Conservation (phyloP, 2,888 invertebrate species). For the Melanargia galathea region DNA sequence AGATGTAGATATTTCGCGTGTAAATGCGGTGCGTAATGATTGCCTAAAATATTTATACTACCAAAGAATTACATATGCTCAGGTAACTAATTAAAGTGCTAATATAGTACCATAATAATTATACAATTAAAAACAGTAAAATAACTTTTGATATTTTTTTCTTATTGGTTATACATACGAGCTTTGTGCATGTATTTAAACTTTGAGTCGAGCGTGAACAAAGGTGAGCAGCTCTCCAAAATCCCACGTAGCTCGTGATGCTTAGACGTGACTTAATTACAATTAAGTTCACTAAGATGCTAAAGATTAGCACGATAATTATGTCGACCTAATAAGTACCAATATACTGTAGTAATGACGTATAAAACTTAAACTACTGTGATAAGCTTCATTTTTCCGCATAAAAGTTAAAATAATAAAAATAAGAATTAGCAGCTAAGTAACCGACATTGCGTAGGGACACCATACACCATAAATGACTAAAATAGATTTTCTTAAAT, state of each 20-base stretch:
- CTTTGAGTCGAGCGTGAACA: background rate
- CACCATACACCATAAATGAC: too few relatives aligned
- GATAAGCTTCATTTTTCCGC: background rate
- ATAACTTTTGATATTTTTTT: too few relatives aligned
- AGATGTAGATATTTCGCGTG: too few relatives aligned
- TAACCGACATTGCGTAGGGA: too few relatives aligned
- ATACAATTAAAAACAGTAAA: too few relatives aligned
- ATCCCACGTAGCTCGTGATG: constrained; percentile 5
- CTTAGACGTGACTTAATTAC: background rate
- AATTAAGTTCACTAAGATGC: background rate
- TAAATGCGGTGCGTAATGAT: too few relatives aligned
- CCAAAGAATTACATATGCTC: too few relatives aligned
- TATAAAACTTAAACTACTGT: background rate
- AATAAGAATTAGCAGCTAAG: too few relatives aligned
- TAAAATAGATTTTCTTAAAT: too few relatives aligned
- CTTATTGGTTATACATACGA: background rate
- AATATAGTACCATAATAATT: too few relatives aligned
- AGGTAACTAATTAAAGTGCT: too few relatives aligned
- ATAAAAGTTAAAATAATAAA: background rate
- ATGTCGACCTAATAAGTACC: background rate
- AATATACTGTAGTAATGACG: background rate
- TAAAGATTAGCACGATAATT: background rate
- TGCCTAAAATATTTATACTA: too few relatives aligned
- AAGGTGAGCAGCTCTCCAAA: background rate
- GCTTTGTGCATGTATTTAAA: background rate